Conservation (phyloP, 53 echinoderm and acorn worm genomes). For the Echinometra lucunter region DNA sequence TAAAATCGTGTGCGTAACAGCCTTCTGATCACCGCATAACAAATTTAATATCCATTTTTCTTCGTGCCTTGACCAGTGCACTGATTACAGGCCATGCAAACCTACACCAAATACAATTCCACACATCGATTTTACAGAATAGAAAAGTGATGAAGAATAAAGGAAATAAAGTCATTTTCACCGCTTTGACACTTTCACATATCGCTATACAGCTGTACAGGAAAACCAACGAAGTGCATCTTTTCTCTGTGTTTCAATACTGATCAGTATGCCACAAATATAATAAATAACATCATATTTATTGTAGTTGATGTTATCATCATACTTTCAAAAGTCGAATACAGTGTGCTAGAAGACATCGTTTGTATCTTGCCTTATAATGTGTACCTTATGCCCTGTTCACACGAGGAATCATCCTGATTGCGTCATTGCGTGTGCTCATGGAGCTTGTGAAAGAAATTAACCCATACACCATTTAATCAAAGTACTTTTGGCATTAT, state of each 20-base stretch:
- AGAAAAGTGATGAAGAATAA: background rate
- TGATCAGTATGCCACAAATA: background rate
- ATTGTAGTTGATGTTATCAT: constrained; percentile 4
- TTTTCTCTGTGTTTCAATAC: background rate
- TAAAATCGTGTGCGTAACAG: background rate
- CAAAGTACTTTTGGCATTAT: too few relatives aligned
- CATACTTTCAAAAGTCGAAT: constrained; percentile 57
- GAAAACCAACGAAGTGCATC: background rate
- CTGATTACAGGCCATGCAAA: background rate
- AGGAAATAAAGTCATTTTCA: constrained; percentile 8
- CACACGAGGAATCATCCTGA: background rate
- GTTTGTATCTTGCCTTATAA: constrained; percentile 32
- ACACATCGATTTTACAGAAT: background rate
- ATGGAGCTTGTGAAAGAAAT: too few relatives aligned
- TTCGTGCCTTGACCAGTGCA: background rate
- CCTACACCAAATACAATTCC: background rate
- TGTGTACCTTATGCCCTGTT: background rate
- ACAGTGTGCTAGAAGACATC: constrained; percentile 62
- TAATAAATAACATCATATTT: constrained; percentile 42
- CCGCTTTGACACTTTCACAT: constrained; percentile 12
- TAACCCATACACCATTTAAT: too few relatives aligned
- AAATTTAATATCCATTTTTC: background rate
- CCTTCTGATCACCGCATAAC: background rate
- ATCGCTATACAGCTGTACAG: background rate
- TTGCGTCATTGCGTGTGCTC: background rate